phyloP scores from a whole-genome alignment of 2,888 invertebrate genomes.

The Lithophane leautieri region DNA sequence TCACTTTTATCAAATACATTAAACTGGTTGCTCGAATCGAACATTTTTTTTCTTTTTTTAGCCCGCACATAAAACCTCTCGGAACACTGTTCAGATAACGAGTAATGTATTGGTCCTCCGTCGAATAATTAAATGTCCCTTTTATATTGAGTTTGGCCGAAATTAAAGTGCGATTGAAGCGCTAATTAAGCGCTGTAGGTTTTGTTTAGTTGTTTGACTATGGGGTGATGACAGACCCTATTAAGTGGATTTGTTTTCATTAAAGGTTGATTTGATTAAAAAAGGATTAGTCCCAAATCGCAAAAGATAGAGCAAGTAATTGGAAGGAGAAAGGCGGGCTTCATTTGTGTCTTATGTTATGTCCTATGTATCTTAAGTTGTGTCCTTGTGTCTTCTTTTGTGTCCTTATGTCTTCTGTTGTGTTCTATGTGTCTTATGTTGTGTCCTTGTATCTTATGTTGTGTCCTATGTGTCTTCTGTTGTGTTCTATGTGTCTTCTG shows the following conservation, averaged over 20 bases:
- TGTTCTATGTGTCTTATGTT: background rate
- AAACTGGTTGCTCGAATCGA: constrained; percentile 86
- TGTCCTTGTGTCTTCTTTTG: too few species aligned
- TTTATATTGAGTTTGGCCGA: constrained; percentile 78
- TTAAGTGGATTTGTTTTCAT: constrained; percentile 33
- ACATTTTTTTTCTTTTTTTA: constrained; percentile 83
- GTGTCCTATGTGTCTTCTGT: background rate
- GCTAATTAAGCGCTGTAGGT: constrained; percentile 80
- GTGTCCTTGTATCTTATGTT: background rate
- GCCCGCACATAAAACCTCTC: constrained; percentile 81
- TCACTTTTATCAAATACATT: constrained; percentile 90
- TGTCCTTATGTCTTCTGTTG: too few species aligned
- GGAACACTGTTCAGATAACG: constrained; percentile 81
- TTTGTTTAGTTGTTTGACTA: constrained; percentile 57
- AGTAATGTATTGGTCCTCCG: constrained; percentile 85
- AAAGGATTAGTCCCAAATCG: constrained; percentile 1
- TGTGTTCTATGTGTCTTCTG: background rate
- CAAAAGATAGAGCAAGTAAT: background rate
- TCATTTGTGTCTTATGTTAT: background rate
- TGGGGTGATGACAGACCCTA: constrained; percentile 21
- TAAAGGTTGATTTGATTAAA: constrained; percentile 18
- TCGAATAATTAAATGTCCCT: constrained; percentile 87
- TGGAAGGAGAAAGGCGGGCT: background rate
- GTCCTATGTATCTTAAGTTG: background rate
- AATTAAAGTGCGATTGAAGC: constrained; percentile 76